phyloP scores from a whole-genome alignment of 2,888 invertebrate genomes.

The Polylopha cassiicola region DNA sequence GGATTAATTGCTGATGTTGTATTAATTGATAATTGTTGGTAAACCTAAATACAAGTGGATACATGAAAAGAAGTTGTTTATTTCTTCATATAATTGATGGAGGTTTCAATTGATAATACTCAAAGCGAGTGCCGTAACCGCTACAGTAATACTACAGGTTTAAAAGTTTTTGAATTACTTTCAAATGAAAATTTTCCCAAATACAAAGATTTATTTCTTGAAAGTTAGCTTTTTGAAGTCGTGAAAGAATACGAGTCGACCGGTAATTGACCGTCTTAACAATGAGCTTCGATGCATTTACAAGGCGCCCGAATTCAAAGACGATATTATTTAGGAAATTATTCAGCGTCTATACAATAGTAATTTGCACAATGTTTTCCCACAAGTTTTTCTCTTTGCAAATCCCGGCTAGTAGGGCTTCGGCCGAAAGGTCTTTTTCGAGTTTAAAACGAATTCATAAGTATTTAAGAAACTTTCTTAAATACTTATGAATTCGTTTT shows the following conservation, averaged over 20 bases:
- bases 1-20: too few species aligned
- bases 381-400: background rate
- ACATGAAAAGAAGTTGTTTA: background rate
- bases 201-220: background rate
- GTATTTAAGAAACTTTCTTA: background rate
- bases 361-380: constrained; percentile 1
- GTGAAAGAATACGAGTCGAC: background rate
- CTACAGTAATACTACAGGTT: background rate
- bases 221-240: background rate
- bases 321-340: constrained; percentile 1
- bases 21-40: too few species aligned
- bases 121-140: background rate
- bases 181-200: background rate
- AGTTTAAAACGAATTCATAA: constrained; percentile 2
- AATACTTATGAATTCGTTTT: too few species aligned
- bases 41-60: too few species aligned
- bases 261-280: too few species aligned
- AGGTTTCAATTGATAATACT: background rate
- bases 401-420: background rate
- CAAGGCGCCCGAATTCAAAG: background rate
- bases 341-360: constrained; percentile 1
- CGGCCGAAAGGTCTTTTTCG: constrained; percentile 1
- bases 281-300: too few species aligned
- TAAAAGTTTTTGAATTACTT: background rate
- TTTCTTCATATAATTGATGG: background rate